Base-by-base conservation (phyloP, 2,888 invertebrate species). In the Fissipunctia ypsillon region DNA sequence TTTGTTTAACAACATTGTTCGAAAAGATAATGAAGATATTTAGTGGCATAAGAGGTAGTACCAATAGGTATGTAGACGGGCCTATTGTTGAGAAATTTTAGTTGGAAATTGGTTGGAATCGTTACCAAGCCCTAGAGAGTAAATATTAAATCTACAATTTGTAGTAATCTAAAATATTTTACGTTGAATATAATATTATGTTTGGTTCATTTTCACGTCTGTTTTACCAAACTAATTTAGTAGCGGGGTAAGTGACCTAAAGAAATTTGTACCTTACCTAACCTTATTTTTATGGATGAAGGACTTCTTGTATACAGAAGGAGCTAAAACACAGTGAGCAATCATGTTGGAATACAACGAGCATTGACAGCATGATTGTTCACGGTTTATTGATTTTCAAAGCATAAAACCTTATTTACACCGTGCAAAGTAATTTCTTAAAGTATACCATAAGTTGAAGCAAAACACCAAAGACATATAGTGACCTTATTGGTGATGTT, bases 151-250 rank as follows among this genome's bases (percentile, higher is more conserved):
- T 41, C 28, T 28, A 38, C 28, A 65, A 54, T 60, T 59, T 41
- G 41, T n/a, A 31, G 16, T 43, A n/a, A 68, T 19, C 43, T 43
- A 67, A 3, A 48, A 38, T 52, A n/a, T 66, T 65, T 66, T 16
- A 22, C 56, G 22, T 22, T 28, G 9, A 25, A 41, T 28, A 28
- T 28, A 25, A 22, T 38, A 35, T 50, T 35, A 38, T 38, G 3
- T 28, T 66, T 54, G 22, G 28, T 56, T 38, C 6, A 41, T 66
- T 64, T 35, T 14, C 10, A 38, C n/a, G 28, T 9, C 12, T 3
- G 9, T n/a, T 19, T 52, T 52, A 28, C 28, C 6, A 7, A 31
- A 31, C 0, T n/a, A 41, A 66, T 66, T 65, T 65, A 38, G 16
- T 14, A 38, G 0, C 12, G 2, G 14, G 31, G 14, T 45, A 35